Conservation (phyloP, 2,888 invertebrate species). For the Leucophora obtusa region DNA sequence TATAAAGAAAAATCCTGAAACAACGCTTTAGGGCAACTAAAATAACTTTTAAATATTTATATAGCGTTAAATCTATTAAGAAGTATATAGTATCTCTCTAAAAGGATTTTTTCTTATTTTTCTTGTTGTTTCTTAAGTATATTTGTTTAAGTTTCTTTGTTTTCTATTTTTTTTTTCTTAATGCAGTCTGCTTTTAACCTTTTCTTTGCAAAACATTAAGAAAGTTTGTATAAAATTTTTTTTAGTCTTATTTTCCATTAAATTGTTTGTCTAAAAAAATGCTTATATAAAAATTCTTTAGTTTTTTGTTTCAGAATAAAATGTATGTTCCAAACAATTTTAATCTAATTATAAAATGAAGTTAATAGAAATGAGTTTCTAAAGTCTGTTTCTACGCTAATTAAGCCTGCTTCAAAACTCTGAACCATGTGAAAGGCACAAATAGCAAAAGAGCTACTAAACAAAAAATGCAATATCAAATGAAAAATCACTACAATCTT, state of each 20-base stretch:
- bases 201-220: conserved; percentile 21
- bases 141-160: conserved; percentile 42
- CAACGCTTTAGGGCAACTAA: conserved; percentile 35
- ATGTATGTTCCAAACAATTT: no score
- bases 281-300: neutral
- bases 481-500: no score
- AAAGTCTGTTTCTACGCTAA: no score
- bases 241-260: neutral
- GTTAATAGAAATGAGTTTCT: no score
- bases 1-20: neutral
- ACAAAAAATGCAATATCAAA: no score
- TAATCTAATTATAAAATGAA: no score
- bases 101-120: conserved; percentile 20
- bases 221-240: neutral
- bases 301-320: no score
- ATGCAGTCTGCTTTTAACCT: conserved; percentile 38
- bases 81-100: conserved; percentile 19
- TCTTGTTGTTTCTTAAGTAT: conserved; percentile 32
- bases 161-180: neutral
- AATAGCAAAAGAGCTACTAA: no score
- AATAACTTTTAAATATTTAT: conserved; percentile 64
- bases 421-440: no score
- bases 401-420: no score
- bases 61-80: conserved; percentile 64
- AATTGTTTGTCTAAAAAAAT: neutral